phyloP scores from a whole-genome alignment of 2,113 vertebrate genomes.

The Limnothrissa miodon region DNA sequence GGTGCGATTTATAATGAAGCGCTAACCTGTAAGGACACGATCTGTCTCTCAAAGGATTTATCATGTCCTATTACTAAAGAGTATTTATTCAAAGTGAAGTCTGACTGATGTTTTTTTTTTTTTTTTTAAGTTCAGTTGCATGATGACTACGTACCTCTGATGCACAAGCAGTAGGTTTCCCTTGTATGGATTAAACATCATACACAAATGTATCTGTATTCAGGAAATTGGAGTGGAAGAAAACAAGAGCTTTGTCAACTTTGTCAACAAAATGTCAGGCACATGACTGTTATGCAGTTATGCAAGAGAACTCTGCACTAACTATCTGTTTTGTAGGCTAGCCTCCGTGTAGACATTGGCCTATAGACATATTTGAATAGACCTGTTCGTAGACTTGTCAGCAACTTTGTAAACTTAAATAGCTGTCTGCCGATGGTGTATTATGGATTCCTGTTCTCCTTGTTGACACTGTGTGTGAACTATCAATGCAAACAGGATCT shows the following conservation, averaged over 20 bases:
- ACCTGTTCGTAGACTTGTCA: not conserved
- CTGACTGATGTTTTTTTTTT: not conserved
- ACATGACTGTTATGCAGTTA: too few relatives aligned
- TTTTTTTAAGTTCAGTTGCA: too few relatives aligned
- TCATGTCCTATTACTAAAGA: not conserved
- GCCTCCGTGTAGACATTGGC: not conserved
- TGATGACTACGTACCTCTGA: not conserved
- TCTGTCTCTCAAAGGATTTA: not conserved
- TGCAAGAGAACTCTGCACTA: not conserved
- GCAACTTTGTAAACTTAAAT: not conserved
- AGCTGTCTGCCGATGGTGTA: not conserved
- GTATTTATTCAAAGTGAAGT: not conserved
- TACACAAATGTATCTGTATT: too few relatives aligned
- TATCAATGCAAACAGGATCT: not conserved
- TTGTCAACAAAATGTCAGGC: too few relatives aligned
- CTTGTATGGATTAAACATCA: too few relatives aligned
- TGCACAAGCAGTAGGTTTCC: too few relatives aligned
- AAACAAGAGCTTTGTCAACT: too few relatives aligned
- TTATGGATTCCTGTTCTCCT: not conserved
- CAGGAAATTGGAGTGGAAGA: too few relatives aligned
- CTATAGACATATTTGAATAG: not conserved
- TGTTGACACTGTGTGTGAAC: not conserved
- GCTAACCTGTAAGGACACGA: not conserved
- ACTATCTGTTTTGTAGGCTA: not conserved
- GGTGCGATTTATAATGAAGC: not conserved